These are phyloP conservation scores for Aquatica leii DNA, from an alignment of 2,888 invertebrate species.

Conservation along the genomic window DNA sequence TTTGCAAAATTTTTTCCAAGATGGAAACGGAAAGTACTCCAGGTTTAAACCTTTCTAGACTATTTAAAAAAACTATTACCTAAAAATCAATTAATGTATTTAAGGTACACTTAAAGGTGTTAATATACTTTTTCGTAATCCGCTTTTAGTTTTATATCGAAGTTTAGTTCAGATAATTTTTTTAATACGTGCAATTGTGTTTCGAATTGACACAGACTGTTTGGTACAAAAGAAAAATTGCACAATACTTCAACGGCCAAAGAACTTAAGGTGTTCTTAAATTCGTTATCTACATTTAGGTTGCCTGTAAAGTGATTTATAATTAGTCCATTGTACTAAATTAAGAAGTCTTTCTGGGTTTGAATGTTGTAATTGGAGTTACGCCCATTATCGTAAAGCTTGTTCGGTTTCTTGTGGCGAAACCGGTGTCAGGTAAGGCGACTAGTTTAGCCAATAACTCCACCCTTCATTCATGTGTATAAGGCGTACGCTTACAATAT, in stretches of 20 bases:
- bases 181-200: conserved; percentile 45
- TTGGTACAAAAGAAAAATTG: conserved; percentile 47
- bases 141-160: conserved; percentile 40
- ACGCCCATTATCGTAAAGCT: too few species aligned
- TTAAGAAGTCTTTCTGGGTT: too few species aligned
- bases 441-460: too few species aligned
- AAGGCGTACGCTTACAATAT: too few species aligned
- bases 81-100: conserved; percentile 37
- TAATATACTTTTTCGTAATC: conserved; percentile 51
- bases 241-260: conserved; percentile 40
- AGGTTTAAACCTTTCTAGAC: conserved; percentile 46
- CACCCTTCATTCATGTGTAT: too few species aligned
- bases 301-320: too few species aligned
- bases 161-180: conserved; percentile 44
- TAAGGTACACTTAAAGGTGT: too few species aligned
- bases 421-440: too few species aligned
- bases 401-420: too few species aligned
- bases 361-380: too few species aligned
- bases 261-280: not conserved
- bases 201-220: conserved; percentile 33
- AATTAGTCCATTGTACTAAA: too few species aligned
- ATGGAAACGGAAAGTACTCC: conserved; percentile 45
- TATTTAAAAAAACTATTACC: conserved; percentile 54
- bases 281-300: not conserved
- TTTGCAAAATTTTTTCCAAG: conserved; percentile 48